phyloP scores from a whole-genome alignment of 2,888 invertebrate species.

The Criorhina ranunculi region DNA sequence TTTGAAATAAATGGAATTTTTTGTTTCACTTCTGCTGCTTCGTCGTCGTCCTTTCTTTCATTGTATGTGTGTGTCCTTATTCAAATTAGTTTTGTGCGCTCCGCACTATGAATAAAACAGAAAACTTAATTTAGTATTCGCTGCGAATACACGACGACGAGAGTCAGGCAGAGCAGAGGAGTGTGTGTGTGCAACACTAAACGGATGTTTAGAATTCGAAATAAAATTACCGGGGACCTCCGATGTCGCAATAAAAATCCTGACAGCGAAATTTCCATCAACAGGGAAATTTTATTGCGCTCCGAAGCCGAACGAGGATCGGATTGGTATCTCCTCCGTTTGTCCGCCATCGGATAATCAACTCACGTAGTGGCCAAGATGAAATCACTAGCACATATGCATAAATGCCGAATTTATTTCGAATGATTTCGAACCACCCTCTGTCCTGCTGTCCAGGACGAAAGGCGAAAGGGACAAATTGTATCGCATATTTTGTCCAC shows the following conservation, averaged over 20 bases:
- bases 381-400: conserved; percentile 83
- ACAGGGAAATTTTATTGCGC: conserved; percentile 70
- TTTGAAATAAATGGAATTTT: conserved; percentile 73
- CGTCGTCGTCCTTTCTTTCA: conserved; percentile 9
- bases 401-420: conserved; percentile 82
- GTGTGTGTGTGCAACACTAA: conserved; percentile 64
- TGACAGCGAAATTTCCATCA: conserved; percentile 74
- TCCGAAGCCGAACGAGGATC: neutral
- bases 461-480: conserved; percentile 63
- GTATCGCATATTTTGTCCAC: conserved; percentile 74
- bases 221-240: conserved; percentile 64
- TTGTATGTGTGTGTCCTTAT: conserved; percentile 43
- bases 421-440: conserved; percentile 61
- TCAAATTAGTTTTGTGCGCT: conserved; percentile 66
- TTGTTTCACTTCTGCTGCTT: conserved; percentile 18
- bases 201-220: conserved; percentile 75
- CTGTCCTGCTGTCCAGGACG: neutral
- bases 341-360: conserved; percentile 71
- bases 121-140: conserved; percentile 70
- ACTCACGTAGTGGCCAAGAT: conserved; percentile 80
- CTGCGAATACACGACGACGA: conserved; percentile 49
- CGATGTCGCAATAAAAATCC: conserved; percentile 69
- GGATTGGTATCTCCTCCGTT: neutral
- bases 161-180: neutral
- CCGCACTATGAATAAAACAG: conserved; percentile 61